Conservation (phyloP, 2,113 vertebrate genomes). For the Gymnogyps californianus region DNA sequence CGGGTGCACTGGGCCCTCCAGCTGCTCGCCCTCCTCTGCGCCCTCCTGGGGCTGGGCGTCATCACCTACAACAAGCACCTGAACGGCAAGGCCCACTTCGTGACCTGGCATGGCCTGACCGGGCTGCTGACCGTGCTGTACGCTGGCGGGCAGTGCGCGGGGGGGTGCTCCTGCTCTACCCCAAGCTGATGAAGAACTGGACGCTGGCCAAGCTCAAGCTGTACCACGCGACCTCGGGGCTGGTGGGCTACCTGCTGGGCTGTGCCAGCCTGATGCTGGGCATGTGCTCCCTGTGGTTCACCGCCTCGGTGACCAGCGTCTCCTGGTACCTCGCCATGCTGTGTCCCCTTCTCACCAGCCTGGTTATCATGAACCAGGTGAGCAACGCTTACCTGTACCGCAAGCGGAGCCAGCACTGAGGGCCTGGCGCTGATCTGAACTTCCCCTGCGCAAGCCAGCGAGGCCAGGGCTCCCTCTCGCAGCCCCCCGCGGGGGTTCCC, state of each 20-base stretch:
- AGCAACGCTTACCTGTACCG: conserved; percentile 88
- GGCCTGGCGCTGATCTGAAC: not conserved
- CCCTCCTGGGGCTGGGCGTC: conserved; percentile 79
- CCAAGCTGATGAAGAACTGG: conserved; percentile 87
- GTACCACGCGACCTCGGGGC: conserved; percentile 88
- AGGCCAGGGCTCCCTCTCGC: not conserved
- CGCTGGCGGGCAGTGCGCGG: conserved; percentile 75
- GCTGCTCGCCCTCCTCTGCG: conserved; percentile 79
- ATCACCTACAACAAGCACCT: conserved; percentile 89
- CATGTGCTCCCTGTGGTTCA: conserved; percentile 90
- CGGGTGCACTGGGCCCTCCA: conserved; percentile 90
- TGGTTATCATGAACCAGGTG: conserved; percentile 94
- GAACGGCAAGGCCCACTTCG: conserved; percentile 85
- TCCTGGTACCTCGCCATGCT: conserved; percentile 86
- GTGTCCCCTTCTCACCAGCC: conserved; percentile 80
- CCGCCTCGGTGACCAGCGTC: conserved; percentile 66
- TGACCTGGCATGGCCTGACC: conserved; percentile 87
- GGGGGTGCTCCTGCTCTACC: conserved; percentile 85
- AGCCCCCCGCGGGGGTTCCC: not conserved
- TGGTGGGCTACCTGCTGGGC: conserved; percentile 88
- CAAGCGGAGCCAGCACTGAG: conserved; percentile 87
- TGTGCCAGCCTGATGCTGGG: conserved; percentile 86
- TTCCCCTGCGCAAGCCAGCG: fast-evolving
- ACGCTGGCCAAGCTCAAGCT: conserved; percentile 90
- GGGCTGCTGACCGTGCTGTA: conserved; percentile 84